A percentile compares a stretch with the other conserved stretches of the same genome.
Conservation (phyloP, 2,797 vertebrate species). For the Aviceda leuphotes region DNA sequence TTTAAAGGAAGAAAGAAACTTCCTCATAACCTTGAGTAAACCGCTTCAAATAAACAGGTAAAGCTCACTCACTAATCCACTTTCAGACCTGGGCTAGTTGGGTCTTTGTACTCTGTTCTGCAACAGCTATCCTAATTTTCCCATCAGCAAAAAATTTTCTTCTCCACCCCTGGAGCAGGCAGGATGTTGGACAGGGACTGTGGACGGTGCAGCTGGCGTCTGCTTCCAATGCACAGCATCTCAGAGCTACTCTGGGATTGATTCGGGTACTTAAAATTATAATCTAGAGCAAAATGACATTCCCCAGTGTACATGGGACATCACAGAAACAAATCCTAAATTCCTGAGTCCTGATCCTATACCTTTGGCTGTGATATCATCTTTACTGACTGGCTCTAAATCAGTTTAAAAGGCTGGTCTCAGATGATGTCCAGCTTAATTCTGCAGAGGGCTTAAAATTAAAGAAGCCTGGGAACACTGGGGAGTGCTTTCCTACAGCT, state of each 20-base stretch:
- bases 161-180: not conserved
- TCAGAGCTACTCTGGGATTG: not conserved
- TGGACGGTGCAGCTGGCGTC: not conserved
- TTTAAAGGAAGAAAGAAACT: not conserved
- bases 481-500: not conserved
- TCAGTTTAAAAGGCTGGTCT: not conserved
- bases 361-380: not conserved
- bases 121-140: not conserved
- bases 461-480: not conserved
- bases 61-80: not conserved
- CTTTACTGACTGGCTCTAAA: not conserved
- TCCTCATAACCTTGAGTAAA: not conserved
- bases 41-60: not conserved
- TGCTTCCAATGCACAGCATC: not conserved
- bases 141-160: not conserved
- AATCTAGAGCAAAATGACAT: not conserved
- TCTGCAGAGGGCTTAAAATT: not conserved
- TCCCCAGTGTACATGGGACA: not conserved
- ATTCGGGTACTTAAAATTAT: not conserved
- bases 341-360: not conserved
- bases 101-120: not conserved
- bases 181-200: not conserved
- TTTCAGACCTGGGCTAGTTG: not conserved
- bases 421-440: not conserved
- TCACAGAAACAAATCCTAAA: not conserved